Conservation (phyloP, 2,888 invertebrate species). For the Gisinianus flammeolus region DNA sequence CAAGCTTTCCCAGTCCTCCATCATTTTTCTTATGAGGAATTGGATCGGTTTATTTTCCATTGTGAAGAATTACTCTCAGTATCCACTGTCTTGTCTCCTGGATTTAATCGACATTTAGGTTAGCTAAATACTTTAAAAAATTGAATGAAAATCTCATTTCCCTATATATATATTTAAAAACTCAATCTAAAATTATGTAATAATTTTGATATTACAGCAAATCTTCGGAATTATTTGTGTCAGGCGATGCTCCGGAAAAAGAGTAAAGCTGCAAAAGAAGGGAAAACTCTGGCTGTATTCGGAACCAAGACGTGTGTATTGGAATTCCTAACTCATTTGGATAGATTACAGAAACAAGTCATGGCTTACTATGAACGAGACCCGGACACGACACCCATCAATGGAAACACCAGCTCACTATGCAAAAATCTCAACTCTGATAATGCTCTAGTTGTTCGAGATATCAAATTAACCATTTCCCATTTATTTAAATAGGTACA, state of each 20-base stretch:
- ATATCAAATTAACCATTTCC: conserved; percentile 25
- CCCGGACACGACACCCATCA: background rate
- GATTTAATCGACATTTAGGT: conserved; percentile 12
- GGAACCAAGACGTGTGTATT: background rate
- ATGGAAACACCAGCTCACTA: background rate
- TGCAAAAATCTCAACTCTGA: conserved; percentile 10
- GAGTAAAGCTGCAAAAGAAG: conserved; percentile 11
- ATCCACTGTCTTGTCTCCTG: conserved; percentile 1
- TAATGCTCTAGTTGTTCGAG: conserved; percentile 16
- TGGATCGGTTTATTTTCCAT: conserved; percentile 6
- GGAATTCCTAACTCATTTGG: conserved; percentile 15
- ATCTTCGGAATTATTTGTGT: background rate
- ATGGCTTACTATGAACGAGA: conserved; percentile 20
- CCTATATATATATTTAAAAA: too few species aligned
- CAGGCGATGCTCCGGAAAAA: conserved; percentile 20
- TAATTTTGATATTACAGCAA: conserved; percentile 7
- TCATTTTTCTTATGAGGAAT: background rate
- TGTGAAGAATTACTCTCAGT: background rate
- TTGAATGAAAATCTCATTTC: too few species aligned
- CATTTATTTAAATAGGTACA: conserved; percentile 12
- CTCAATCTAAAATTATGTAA: background rate
- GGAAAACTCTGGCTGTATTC: conserved; percentile 1
- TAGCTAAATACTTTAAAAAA: too few species aligned
- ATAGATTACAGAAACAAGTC: conserved; percentile 7
- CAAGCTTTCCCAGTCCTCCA: background rate